Evolutionary conservation across 2,797 vertebrate species (phyloP), one percentile per base, ranked within the genome.

Genomic region (Alectoris magna): DNA sequence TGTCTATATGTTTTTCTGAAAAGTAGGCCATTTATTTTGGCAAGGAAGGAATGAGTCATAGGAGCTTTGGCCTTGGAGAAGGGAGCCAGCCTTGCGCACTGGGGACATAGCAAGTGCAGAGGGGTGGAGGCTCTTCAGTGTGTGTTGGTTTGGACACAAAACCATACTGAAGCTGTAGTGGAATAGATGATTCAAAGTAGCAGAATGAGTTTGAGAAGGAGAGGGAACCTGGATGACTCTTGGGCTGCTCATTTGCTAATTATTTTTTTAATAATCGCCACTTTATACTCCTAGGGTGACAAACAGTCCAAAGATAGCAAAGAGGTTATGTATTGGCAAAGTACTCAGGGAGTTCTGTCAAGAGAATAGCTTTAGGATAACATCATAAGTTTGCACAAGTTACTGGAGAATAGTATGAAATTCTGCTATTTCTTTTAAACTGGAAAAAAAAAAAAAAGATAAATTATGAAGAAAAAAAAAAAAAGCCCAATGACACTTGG

Each of bases 1-100:
- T n/a, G n/a, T 8, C 58, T 29, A 74, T 29, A 74, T 64, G 31
- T 14, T 36, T 84, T 91, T 68, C 39, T 38, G 29, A 53, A 69
- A 83, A 83, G 58, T 36, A 51, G 27, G 23, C 71, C 1, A 83
- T 79, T 90, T 88, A 27, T 88, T 38, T 71, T 90, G 58, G 74
- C 53, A 87, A 83, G 58, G 55, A 48, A 77, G 55, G 44, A 31
- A 46, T 53, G 55, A 74, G 49, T 67, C 82, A 87, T 9, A 79
- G 51, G 82, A 82, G 41, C 38, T 34, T 83, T 66, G 27, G 26
- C 24, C 2, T 1, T 36, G 27, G 38, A 64, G 76, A 87, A 59
- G 39, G 58, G 34, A 85, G 51, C 46, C 63, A 91, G 29, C 53
- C 29, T 87, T 66, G 84, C 72, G 27, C 34, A 24, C 14, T 14